These are phyloP conservation scores for Cottoperca gobio DNA, from an alignment of 2,797 vertebrate genomes.

Conservation along the genomic window DNA sequence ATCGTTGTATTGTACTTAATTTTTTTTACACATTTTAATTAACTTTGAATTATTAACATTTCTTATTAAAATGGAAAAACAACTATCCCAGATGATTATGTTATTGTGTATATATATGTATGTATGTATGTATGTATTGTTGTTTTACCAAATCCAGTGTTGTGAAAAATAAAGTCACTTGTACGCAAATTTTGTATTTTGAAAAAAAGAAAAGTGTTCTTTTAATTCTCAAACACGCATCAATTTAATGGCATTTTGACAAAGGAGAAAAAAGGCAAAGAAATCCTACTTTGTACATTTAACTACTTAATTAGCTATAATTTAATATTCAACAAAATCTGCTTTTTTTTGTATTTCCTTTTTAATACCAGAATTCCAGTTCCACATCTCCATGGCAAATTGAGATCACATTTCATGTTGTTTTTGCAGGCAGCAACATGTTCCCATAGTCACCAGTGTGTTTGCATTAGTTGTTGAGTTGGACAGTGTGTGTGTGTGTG, in stretches of 20 bases:
- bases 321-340: not conserved
- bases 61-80: not conserved
- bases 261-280: not conserved
- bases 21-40: slow-evolving; percentile 19
- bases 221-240: not conserved
- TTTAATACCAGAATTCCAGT: slow-evolving; percentile 25
- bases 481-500: slow-evolving; percentile 2
- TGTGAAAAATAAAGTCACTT: slow-evolving; percentile 41
- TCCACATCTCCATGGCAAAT: slow-evolving; percentile 43
- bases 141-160: slow-evolving; percentile 3
- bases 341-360: not conserved
- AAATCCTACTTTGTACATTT: not conserved
- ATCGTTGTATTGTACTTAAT: not conserved
- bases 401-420: slow-evolving; percentile 57
- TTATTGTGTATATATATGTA: not conserved
- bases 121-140: not conserved
- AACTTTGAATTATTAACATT: not conserved
- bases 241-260: not conserved
- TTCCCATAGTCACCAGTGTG: slow-evolving; percentile 74
- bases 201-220: not conserved
- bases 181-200: not conserved
- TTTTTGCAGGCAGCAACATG: slow-evolving; percentile 46
- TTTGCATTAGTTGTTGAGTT: slow-evolving; percentile 52
- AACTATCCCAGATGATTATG: not conserved
- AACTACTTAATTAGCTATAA: not conserved